Evolutionary conservation across 2,113 vertebrate species (phyloP).

Genomic region (Rhinichthys klamathensis): DNA sequence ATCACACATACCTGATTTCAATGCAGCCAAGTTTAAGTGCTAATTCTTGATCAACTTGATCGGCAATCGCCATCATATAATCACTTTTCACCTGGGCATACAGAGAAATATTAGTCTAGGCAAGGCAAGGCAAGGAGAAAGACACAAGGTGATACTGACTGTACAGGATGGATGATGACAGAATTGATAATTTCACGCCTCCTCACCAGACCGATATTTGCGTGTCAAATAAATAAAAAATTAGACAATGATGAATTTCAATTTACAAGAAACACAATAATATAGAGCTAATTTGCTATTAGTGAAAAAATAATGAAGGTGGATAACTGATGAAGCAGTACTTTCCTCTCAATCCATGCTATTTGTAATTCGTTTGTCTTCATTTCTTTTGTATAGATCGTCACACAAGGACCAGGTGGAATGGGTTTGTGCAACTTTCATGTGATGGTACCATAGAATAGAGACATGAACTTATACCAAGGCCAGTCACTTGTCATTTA

Average conservation of each 20-base stretch:
- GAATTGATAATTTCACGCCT: background rate
- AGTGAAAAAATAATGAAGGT: background rate
- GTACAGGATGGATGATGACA: background rate
- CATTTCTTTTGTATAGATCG: background rate
- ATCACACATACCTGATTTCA: conserved; percentile 89
- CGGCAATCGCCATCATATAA: conserved; percentile 95
- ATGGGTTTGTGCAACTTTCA: background rate
- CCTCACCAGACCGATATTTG: background rate
- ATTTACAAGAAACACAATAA: background rate
- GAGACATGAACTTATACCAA: background rate
- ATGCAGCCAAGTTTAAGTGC: conserved; percentile 97
- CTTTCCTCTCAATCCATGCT: background rate
- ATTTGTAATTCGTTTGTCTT: background rate
- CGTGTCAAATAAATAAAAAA: background rate
- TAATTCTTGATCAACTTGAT: conserved; percentile 97
- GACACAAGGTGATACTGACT: background rate
- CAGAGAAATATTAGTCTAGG: background rate
- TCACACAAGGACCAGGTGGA: background rate
- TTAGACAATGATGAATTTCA: background rate
- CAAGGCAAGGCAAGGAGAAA: background rate
- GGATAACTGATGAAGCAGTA: background rate
- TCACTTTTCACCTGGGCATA: conserved; percentile 90
- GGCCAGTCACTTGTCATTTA: background rate
- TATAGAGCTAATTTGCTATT: no score
- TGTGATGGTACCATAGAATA: background rate